Conservation (phyloP, 2,797 vertebrate species). For the Astyanax mexicanus region DNA sequence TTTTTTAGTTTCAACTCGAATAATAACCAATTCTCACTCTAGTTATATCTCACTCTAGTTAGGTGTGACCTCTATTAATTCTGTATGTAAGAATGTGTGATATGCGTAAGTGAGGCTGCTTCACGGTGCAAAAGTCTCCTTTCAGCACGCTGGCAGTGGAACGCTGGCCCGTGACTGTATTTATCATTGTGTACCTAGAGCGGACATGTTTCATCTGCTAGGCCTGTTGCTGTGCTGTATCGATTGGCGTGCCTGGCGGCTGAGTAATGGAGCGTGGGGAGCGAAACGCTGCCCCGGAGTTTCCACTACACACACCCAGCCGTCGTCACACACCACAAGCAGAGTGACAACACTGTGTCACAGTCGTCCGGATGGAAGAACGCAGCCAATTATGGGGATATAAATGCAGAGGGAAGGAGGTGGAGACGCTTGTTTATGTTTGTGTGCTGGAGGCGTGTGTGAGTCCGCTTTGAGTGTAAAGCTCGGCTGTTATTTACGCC, state of each 20-base stretch:
- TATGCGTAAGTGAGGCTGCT: slow-evolving; percentile 17
- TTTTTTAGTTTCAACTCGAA: no score
- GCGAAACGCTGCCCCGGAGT: slow-evolving; percentile 50
- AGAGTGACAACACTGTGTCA: slow-evolving; percentile 29
- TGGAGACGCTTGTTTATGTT: neutral
- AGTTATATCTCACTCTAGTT: no score
- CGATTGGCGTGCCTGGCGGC: slow-evolving; percentile 80
- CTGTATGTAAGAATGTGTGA: neutral
- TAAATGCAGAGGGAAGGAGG: slow-evolving; percentile 13
- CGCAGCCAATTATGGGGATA: slow-evolving; percentile 16
- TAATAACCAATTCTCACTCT: neutral
- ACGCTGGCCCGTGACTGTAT: slow-evolving; percentile 76
- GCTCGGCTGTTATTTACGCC: slow-evolving; percentile 79
- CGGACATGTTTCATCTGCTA: slow-evolving; percentile 83
- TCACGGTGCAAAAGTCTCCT: slow-evolving; percentile 38
- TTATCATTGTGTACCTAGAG: slow-evolving; percentile 82
- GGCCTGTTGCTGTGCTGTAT: slow-evolving; percentile 75
- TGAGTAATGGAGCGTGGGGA: slow-evolving; percentile 67
- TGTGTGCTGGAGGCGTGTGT: neutral
- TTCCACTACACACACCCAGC: slow-evolving; percentile 38
- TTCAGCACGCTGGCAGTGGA: slow-evolving; percentile 64
- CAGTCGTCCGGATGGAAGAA: slow-evolving; percentile 25
- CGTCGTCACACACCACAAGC: slow-evolving; percentile 38
- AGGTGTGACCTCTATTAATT: no score
- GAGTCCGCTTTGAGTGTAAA: slow-evolving; percentile 42